Conservation (phyloP, 2,888 invertebrate genomes). For the Brachynemurus nebulosus region DNA sequence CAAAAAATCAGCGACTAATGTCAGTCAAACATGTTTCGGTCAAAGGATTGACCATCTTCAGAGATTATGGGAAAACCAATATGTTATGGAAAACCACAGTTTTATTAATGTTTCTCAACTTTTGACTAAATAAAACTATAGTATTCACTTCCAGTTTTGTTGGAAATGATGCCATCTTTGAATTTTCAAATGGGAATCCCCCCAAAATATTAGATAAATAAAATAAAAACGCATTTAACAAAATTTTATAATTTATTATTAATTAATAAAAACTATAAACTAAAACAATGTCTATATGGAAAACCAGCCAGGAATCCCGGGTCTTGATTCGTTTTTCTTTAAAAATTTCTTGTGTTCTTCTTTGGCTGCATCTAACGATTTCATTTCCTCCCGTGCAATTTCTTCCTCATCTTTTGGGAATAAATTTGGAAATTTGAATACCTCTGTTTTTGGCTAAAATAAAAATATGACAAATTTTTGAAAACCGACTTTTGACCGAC, state of each 20-base stretch:
- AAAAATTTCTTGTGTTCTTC: slow-evolving; percentile 43
- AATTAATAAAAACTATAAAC: neutral
- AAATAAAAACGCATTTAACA: too few species aligned
- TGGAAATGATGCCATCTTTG: too few species aligned
- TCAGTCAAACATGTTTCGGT: too few species aligned
- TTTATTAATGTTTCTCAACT: too few species aligned
- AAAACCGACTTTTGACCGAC: slow-evolving; percentile 7
- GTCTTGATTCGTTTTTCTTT: slow-evolving; percentile 48
- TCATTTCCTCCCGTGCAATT: slow-evolving; percentile 43
- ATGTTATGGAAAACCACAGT: too few species aligned
- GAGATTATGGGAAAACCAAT: too few species aligned
- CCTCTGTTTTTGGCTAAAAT: slow-evolving; percentile 52
- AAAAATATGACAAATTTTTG: slow-evolving; percentile 12
- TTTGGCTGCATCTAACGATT: slow-evolving; percentile 47
- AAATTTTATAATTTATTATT: neutral
- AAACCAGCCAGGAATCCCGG: slow-evolving; percentile 69
- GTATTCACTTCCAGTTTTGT: too few species aligned
- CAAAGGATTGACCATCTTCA: too few species aligned
- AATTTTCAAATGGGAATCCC: too few species aligned
- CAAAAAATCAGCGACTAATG: too few species aligned
- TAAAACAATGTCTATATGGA: slow-evolving; percentile 37
- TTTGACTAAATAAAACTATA: too few species aligned
- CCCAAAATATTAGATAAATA: too few species aligned
- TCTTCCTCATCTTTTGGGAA: slow-evolving; percentile 39
- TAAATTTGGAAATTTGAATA: slow-evolving; percentile 66